Conservation (phyloP, 2,888 invertebrate species). For the Portevinia maculata region DNA sequence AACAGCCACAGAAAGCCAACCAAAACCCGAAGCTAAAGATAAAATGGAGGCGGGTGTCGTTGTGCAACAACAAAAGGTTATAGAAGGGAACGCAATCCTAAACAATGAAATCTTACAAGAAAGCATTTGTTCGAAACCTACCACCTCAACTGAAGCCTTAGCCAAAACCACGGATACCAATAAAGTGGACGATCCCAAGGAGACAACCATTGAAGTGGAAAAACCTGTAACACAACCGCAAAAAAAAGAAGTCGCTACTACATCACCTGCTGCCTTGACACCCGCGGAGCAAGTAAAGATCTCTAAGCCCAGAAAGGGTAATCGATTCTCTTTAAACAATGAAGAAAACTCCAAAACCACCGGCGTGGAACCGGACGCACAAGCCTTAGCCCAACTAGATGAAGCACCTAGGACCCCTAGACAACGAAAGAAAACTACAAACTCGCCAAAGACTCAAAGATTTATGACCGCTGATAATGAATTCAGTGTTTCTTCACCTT, state of each 20-base stretch:
- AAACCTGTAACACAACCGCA: not conserved
- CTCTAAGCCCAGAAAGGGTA: not conserved
- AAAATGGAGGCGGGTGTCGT: not conserved
- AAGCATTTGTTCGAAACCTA: not conserved
- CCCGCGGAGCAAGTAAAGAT: not conserved
- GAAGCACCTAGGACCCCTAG: not conserved
- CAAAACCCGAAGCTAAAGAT: not conserved
- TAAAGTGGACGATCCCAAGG: not conserved
- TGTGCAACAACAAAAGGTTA: not conserved
- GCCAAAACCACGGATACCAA: not conserved
- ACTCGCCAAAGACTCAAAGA: not conserved
- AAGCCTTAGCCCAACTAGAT: not conserved
- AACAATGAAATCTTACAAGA: not conserved
- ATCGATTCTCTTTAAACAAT: not conserved
- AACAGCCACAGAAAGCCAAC: too few relatives aligned
- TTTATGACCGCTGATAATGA: not conserved
- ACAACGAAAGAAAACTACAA: conserved; percentile 2
- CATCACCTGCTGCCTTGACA: not conserved
- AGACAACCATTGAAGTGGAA: not conserved
- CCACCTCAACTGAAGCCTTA: too few relatives aligned
- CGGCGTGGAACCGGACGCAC: too few relatives aligned
- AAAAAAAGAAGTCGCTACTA: not conserved
- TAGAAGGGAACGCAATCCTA: not conserved
- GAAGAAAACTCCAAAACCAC: not conserved
- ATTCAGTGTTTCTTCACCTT: not conserved